Evolutionary conservation across 2,888 invertebrate species (phyloP).

Genomic region (Strigamia transsilvanica): DNA sequence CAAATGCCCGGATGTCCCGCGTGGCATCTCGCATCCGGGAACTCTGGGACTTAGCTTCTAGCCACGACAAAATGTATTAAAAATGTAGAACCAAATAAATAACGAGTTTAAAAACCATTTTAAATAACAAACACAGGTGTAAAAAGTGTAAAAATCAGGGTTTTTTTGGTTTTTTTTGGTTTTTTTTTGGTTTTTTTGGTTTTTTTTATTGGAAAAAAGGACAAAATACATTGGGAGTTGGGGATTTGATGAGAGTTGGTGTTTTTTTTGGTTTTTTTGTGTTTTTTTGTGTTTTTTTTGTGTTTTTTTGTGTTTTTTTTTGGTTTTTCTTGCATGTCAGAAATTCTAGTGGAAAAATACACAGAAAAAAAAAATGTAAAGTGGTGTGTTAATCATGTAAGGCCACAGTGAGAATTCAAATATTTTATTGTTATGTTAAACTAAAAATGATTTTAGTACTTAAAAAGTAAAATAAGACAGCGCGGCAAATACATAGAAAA

Average conservation of each 20-base stretch:
- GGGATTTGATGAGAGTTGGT: constrained; percentile 1
- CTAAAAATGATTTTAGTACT: neutral
- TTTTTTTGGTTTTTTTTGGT: neutral
- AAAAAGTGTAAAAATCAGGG: neutral
- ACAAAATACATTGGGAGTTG: neutral
- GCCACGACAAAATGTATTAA: neutral
- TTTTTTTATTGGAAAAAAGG: neutral
- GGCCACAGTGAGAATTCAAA: constrained; percentile 18
- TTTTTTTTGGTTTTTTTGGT: neutral
- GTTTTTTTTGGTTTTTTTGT: neutral
- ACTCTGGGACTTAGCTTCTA: neutral
- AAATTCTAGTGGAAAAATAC: constrained; percentile 29
- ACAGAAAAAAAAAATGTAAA: neutral
- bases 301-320: neutral
- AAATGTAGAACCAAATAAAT: neutral
- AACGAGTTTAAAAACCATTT: neutral
- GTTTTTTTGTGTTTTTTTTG: neutral
- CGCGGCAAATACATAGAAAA: neutral
- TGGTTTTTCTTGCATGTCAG: neutral
- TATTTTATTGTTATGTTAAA: constrained; percentile 24
- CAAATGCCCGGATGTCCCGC: constrained; percentile 27
- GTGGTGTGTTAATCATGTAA: constrained; percentile 4
- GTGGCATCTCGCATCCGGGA: constrained; percentile 45
- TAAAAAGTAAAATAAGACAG: neutral
- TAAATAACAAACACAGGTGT: neutral